These are phyloP conservation scores for Melanotaenia maccullochi DNA, from an alignment of 2,797 vertebrate species.

Conservation along the genomic window DNA sequence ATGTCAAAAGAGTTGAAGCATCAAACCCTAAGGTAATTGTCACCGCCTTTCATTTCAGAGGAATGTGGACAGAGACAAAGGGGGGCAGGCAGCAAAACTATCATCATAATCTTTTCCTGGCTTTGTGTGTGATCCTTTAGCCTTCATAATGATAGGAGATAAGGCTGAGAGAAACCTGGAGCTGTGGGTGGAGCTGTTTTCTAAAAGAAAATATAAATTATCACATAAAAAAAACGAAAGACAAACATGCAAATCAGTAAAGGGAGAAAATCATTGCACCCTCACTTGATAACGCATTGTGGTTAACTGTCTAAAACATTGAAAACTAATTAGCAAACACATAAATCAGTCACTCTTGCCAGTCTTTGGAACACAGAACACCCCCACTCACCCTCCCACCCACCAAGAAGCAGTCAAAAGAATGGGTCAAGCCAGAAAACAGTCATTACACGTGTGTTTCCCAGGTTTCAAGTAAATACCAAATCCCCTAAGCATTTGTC, in stretches of 20 bases:
- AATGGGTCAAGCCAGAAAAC: conserved; percentile 35
- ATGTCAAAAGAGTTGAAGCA: conserved; percentile 66
- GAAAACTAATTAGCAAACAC: conserved; percentile 23
- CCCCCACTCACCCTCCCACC: background rate
- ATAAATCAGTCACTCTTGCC: conserved; percentile 5
- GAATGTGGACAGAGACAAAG: conserved; percentile 76
- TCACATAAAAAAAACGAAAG: background rate
- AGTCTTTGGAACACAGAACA: background rate
- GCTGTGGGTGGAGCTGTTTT: conserved; percentile 22
- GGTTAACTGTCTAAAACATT: conserved; percentile 15
- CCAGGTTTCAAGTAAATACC: conserved; percentile 41
- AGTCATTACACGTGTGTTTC: conserved; percentile 33
- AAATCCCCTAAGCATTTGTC: conserved; percentile 50
- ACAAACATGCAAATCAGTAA: conserved; percentile 13
- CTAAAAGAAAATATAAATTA: conserved; percentile 15
- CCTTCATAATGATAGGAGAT: conserved; percentile 66
- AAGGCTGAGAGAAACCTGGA: conserved; percentile 37
- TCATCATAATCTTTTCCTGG: conserved; percentile 73
- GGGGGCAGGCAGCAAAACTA: conserved; percentile 69
- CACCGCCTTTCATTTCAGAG: conserved; percentile 73
- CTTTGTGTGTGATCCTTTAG: conserved; percentile 75
- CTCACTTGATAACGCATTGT: conserved; percentile 10
- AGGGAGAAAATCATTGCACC: background rate
- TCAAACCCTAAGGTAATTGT: conserved; percentile 67
- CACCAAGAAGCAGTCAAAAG: conserved; percentile 9